Evolutionary conservation across 2,888 invertebrate species (phyloP).

Genomic region (Germaria angustata): DNA sequence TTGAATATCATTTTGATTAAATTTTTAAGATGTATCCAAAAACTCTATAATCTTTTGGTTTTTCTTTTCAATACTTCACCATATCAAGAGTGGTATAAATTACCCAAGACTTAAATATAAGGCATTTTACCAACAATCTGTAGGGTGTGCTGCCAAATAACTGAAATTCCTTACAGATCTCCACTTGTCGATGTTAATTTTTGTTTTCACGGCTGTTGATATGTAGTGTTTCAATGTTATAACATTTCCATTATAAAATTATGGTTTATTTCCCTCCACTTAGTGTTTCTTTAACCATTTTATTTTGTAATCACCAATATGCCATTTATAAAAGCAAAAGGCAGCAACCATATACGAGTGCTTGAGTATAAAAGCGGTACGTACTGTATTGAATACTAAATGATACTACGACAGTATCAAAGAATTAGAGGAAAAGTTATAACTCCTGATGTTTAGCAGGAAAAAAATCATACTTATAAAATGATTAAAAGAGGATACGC

Average conservation of each 20-base stretch:
- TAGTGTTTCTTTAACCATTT: background rate
- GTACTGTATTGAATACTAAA: slow-evolving; percentile 21
- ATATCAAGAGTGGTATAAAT: too few relatives aligned
- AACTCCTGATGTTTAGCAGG: background rate
- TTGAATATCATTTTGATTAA: too few relatives aligned
- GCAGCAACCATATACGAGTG: slow-evolving; percentile 14
- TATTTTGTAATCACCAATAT: slow-evolving; percentile 8
- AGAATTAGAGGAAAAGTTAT: slow-evolving; percentile 53
- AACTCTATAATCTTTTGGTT: too few relatives aligned
- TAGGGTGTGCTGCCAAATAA: background rate
- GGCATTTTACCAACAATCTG: too few relatives aligned
- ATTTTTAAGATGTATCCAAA: too few relatives aligned
- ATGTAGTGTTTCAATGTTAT: slow-evolving; percentile 43
- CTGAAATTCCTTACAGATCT: slow-evolving; percentile 10
- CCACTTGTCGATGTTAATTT: background rate
- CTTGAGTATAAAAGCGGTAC: too few relatives aligned
- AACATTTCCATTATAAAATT: slow-evolving; percentile 56
- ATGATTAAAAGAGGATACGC: slow-evolving; percentile 63
- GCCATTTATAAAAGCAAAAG: slow-evolving; percentile 6
- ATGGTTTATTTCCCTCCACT: background rate
- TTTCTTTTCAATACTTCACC: too few relatives aligned
- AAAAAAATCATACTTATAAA: slow-evolving; percentile 42
- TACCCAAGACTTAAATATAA: too few relatives aligned
- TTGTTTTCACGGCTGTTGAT: slow-evolving; percentile 57
- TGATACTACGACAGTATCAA: slow-evolving; percentile 30